A percentile compares a stretch with the other conserved stretches of the same genome.
These are phyloP conservation scores for Macropodus opercularis DNA, from an alignment of 2,797 vertebrate species.

Conservation along the genomic window DNA sequence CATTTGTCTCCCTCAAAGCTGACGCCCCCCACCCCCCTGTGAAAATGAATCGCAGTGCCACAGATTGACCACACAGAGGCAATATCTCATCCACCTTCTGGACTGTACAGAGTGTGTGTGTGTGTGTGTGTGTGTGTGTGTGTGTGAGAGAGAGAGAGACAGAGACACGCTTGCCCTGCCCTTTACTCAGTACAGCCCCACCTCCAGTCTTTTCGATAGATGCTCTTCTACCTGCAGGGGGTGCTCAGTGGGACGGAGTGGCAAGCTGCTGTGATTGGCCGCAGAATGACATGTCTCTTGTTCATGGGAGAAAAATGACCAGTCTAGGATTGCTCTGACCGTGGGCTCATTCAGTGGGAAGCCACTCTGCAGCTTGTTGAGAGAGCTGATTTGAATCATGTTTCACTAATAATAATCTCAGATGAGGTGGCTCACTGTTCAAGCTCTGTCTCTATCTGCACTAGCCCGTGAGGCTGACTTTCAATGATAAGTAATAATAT, in stretches of 20 bases:
- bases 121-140: background rate
- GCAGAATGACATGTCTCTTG: constrained; percentile 20
- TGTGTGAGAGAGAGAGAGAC: constrained; percentile 1
- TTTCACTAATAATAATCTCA: constrained; percentile 12
- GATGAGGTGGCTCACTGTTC: constrained; percentile 28
- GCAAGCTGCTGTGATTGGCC: constrained; percentile 48
- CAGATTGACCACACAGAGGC: constrained; percentile 72
- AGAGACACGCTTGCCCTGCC: background rate
- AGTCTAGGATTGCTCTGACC: constrained; percentile 28
- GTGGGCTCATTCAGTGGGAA: constrained; percentile 22
- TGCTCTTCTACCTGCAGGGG: constrained; percentile 29
- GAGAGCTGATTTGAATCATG: constrained; percentile 21
- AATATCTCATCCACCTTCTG: constrained; percentile 39
- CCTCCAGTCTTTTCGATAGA: constrained; percentile 5
- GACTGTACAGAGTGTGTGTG: constrained; percentile 3
- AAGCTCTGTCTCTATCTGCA: constrained; percentile 66
- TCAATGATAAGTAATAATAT: constrained; percentile 60
- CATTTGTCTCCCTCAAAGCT: background rate
- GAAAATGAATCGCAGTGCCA: constrained; percentile 54
- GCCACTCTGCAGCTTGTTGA: constrained; percentile 17
- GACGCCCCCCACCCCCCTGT: constrained; percentile 8
- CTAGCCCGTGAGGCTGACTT: constrained; percentile 72
- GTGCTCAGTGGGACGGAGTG: constrained; percentile 24
- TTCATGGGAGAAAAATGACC: constrained; percentile 32
- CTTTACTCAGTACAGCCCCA: constrained; percentile 16